Percentiles rank a stretch among this genome's conserved stretches.
Evolutionary conservation across 1,140 invertebrate genomes (phyloP).

Genomic region (Dreissena polymorpha): DNA sequence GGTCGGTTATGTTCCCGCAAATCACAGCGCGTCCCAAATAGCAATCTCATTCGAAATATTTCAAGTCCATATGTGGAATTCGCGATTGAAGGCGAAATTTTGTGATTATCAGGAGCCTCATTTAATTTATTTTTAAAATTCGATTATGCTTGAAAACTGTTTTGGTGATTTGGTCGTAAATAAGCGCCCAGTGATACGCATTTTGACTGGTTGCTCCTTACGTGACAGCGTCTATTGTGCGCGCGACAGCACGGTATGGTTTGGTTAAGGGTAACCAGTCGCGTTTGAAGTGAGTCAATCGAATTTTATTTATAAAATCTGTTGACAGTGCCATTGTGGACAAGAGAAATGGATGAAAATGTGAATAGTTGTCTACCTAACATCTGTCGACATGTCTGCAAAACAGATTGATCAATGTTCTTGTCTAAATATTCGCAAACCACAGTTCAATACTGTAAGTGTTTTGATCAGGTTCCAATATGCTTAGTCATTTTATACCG

Average conservation of each 20-base stretch:
- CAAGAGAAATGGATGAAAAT: neutral
- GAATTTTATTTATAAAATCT: slow-evolving; percentile 29
- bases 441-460: no score
- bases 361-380: no score
- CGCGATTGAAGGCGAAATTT: slow-evolving; percentile 14
- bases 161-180: slow-evolving; percentile 46
- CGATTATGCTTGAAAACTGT: slow-evolving; percentile 46
- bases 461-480: no score
- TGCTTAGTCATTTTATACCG: no score
- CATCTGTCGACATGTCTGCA: no score
- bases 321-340: neutral
- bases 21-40: no score
- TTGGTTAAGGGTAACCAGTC: neutral
- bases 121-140: slow-evolving; percentile 59
- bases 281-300: slow-evolving; percentile 48
- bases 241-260: neutral
- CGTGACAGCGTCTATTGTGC: slow-evolving; percentile 41
- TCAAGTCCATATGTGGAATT: slow-evolving; percentile 47
- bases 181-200: slow-evolving; percentile 34
- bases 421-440: no score
- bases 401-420: no score
- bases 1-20: neutral
- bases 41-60: slow-evolving; percentile 40
- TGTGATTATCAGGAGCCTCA: slow-evolving; percentile 35
- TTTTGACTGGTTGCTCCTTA: slow-evolving; percentile 1